Evolutionary conservation across 2,888 invertebrate species (phyloP).

Genomic region (Ormyrus pomaceus): DNA sequence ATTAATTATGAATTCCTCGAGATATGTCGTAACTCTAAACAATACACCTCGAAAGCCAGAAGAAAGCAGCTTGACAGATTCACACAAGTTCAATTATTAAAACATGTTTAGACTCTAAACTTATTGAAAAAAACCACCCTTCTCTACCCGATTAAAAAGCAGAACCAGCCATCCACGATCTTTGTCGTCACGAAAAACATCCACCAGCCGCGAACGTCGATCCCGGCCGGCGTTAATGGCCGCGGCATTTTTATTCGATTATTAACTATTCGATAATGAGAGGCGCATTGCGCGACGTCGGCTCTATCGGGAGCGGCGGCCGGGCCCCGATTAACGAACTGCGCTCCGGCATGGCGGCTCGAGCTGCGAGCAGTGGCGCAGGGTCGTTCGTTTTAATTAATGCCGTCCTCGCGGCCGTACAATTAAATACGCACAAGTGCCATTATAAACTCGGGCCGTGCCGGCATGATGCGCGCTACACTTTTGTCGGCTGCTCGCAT

Average conservation of each 20-base stretch:
- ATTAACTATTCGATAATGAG: slow-evolving; percentile 48
- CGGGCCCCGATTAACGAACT: neutral
- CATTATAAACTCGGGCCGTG: slow-evolving; percentile 21
- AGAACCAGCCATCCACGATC: too few species aligned
- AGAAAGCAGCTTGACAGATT: too few species aligned
- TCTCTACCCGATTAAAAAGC: too few species aligned
- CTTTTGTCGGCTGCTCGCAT: slow-evolving; percentile 32
- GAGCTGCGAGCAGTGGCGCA: neutral
- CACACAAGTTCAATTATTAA: too few species aligned
- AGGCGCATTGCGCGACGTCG: slow-evolving; percentile 6
- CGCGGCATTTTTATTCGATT: slow-evolving; percentile 39
- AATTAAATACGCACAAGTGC: slow-evolving; percentile 38
- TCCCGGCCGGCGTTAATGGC: too few species aligned
- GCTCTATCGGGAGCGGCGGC: neutral
- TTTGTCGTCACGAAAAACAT: too few species aligned
- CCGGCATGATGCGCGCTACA: slow-evolving; percentile 9
- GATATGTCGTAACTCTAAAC: too few species aligned
- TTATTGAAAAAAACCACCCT: too few species aligned
- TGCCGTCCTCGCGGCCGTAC: slow-evolving; percentile 3
- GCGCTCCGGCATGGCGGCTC: neutral
- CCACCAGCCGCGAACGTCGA: too few species aligned
- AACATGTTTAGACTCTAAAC: too few species aligned
- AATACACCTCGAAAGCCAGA: too few species aligned
- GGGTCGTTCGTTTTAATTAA: slow-evolving; percentile 43
- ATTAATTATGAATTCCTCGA: too few species aligned